Evolutionary conservation across 1,140 invertebrate genomes (phyloP), one percentile per base, ranked within the genome.

Genomic region (Bradysia coprophila): DNA sequence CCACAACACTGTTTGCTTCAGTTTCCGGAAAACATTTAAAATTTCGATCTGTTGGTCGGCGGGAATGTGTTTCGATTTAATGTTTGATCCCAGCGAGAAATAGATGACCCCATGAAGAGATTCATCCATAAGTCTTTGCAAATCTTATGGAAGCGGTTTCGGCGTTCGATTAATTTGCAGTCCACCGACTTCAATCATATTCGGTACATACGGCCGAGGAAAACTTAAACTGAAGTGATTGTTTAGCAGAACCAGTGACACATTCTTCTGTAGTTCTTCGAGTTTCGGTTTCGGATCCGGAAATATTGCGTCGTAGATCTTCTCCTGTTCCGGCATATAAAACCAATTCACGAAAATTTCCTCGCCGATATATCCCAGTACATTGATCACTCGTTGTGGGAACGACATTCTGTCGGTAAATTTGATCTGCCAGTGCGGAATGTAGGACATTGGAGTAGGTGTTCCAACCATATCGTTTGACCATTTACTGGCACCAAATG

Each of bases 1-100:
- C 51, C 72, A 69, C 6, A 75, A 49, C 0, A 76, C 61, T 2
- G 61, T 62, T 44, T 73, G 67, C 6, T 65, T 62, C 9, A 75
- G 41, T 18, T 55, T 57, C 1, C 59, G 59, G 19, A 76, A 64
- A 3, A 61, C 65, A 2, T 59, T 54, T 1, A 73, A 16, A 38
- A 78, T 62, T 1, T 57, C 53, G 9, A 64, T 47, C 31, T 61
- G 5, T 38, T 45, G 13, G 51, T 13, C 4, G 37, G 9, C 0
- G 57, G 49, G 0, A 71, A 45, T 2, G 43, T 18, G 32, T 2
- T 49, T 38, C 0, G 57, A 56, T 33, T 53, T 55, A 0, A 64
- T 41, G 23, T 66, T 62, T 1, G 61, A 64, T 0, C 71, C 71
- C 45, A 73, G 53, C 46, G 68, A 72, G 34, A 73, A 65, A 46